Evolutionary conservation across 1,140 invertebrate species (phyloP), one percentile per base, ranked within the genome.

Genomic region (Periplaneta americana): DNA sequence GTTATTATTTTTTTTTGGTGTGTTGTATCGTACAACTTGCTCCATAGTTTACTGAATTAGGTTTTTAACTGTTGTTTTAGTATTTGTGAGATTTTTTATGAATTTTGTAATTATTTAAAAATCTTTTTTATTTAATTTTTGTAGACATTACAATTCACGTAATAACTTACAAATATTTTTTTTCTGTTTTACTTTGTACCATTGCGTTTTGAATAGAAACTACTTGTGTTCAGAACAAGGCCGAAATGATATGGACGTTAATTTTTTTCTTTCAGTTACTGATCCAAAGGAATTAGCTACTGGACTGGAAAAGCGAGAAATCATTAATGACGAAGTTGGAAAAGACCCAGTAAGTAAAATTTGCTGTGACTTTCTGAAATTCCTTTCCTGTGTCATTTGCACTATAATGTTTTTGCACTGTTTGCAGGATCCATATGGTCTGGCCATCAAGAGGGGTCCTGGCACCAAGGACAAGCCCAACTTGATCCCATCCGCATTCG

Each of bases 221-320:
- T 0, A 48, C n/a, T 15, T n/a, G 11, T 39, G 4, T 48, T 48
- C 15, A 5, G 17, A 22, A 48, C 17, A 15, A 15, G 6, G 10
- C n/a, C 39, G n/a, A 18, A 18, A 18, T 9, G 39, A 48, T 15
- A 66, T 11, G 8, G 48, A 9, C 28, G n/a, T 66, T 66, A 39
- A 11, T 28, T 66, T 66, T 66, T 66, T 6, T 28, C 11, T 66
- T 66, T 6, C 48, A 66, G 48, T 28, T 66, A 66, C 11, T 6
- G 96, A 98, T 88, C 94, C 95, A 18, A 84, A 98, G 84, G 97
- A 98, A 85, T 96, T 97, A 88, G 95, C 97, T 4, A 98, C 97
- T 82, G 98, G 98, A 85, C 85, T 96, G 37, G 97, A 99, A 87
- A 96, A 97, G 88, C 93, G 93, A 85, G 96, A 98, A 89, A 87